phyloP scores from a whole-genome alignment of 2,113 vertebrate species.

The Tor tambroides region DNA sequence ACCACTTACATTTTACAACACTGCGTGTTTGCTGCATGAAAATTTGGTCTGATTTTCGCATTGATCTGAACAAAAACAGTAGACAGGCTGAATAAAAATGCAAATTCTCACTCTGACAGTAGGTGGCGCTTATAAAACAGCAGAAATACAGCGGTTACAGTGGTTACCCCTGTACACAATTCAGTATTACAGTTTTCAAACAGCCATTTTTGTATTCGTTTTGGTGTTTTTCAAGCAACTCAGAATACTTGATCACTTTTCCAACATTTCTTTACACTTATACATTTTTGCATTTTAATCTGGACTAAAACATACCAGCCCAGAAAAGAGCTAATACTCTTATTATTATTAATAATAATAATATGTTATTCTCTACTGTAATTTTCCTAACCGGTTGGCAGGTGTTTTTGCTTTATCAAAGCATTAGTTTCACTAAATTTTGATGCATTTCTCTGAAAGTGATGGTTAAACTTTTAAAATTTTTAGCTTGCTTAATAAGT shows the following conservation, averaged over 20 bases:
- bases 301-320: too few relatives aligned
- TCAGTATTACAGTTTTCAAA: too few relatives aligned
- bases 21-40: background rate
- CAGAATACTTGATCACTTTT: background rate
- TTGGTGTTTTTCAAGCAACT: too few relatives aligned
- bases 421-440: background rate
- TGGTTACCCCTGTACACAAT: background rate
- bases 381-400: background rate
- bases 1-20: background rate
- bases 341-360: too few relatives aligned
- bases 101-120: background rate
- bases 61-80: background rate
- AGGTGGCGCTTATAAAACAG: background rate
- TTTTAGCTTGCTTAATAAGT: too few relatives aligned
- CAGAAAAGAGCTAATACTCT: too few relatives aligned
- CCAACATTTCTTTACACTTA: background rate
- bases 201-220: too few relatives aligned
- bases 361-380: background rate
- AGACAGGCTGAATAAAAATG: too few relatives aligned
- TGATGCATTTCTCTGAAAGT: background rate
- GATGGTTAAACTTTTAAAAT: background rate
- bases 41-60: background rate
- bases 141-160: background rate
- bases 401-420: background rate
- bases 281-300: too few relatives aligned